A percentile compares a stretch with the other conserved stretches of the same genome.
Evolutionary conservation across 2,888 invertebrate genomes (phyloP).

Genomic region (Oasisia sp.): DNA sequence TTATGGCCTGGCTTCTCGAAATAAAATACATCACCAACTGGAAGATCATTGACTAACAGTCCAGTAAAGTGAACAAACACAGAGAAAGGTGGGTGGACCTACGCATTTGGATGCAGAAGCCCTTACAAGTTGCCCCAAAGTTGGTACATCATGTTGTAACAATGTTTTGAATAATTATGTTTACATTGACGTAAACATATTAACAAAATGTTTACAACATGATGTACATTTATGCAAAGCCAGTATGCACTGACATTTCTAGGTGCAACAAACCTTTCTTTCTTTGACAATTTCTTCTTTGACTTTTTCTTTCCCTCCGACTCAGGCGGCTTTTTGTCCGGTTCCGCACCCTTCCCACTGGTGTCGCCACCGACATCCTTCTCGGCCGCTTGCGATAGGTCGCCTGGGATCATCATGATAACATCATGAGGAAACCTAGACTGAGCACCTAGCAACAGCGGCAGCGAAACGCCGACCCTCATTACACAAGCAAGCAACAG

Average conservation of each 20-base stretch:
- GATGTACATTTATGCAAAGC: too few relatives aligned
- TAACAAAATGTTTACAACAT: too few relatives aligned
- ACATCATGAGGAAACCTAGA: background rate
- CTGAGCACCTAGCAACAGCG: background rate
- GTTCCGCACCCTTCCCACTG: background rate
- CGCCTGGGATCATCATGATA: slow-evolving; percentile 17
- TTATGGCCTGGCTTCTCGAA: too few relatives aligned
- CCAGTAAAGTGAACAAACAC: too few relatives aligned
- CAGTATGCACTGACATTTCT: background rate
- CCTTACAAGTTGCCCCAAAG: too few relatives aligned
- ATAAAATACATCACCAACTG: too few relatives aligned
- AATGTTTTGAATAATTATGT: too few relatives aligned
- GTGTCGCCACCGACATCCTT: background rate
- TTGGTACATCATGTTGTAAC: too few relatives aligned
- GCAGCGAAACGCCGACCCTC: background rate
- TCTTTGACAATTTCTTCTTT: background rate
- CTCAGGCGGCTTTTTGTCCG: background rate
- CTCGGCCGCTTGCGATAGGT: background rate
- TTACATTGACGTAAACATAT: too few relatives aligned
- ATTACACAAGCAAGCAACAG: background rate
- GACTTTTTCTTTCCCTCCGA: background rate
- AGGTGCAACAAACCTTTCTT: background rate
- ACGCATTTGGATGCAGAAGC: too few relatives aligned
- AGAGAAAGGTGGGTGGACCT: too few relatives aligned
- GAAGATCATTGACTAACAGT: too few relatives aligned